These are phyloP conservation scores for Dicyrtoma fusca DNA, from an alignment of 2,888 invertebrate genomes.

Conservation along the genomic window DNA sequence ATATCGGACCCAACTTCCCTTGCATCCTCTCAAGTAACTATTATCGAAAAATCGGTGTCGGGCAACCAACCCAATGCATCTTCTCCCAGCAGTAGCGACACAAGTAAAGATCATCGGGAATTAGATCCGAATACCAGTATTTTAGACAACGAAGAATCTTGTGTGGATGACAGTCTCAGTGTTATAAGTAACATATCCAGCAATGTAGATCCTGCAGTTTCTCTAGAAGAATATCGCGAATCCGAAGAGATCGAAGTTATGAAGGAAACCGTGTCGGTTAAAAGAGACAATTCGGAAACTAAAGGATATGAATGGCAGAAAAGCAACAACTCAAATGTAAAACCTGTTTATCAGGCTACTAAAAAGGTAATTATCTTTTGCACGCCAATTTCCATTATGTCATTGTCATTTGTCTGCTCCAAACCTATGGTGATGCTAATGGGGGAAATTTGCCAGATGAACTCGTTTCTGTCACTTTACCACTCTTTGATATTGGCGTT, in stretches of 20 bases:
- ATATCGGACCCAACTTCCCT: conserved; percentile 36
- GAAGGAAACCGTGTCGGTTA: conserved; percentile 35
- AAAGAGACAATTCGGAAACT: conserved; percentile 7
- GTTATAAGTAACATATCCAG: conserved; percentile 37
- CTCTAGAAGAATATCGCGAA: conserved; percentile 36
- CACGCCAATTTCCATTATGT: too few relatives aligned
- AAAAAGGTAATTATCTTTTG: conserved; percentile 25
- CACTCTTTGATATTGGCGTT: too few relatives aligned
- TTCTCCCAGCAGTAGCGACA: conserved; percentile 33
- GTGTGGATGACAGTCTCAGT: conserved; percentile 41
- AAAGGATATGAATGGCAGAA: conserved; percentile 10
- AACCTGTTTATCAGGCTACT: neutral
- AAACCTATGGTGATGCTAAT: too few relatives aligned
- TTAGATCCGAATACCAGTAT: conserved; percentile 24
- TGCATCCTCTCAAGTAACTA: conserved; percentile 43
- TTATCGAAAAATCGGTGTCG: conserved; percentile 33
- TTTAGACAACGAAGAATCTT: conserved; percentile 38
- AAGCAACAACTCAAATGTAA: conserved; percentile 8
- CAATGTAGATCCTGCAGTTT: conserved; percentile 19
- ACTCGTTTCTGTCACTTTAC: too few relatives aligned
- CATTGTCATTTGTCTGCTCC: too few relatives aligned
- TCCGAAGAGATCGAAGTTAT: conserved; percentile 42
- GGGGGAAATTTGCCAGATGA: too few relatives aligned
- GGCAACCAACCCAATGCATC: conserved; percentile 9
- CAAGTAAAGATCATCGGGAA: conserved; percentile 32